These are phyloP conservation scores for Stigmatopora argus DNA, from an alignment of 2,113 vertebrate genomes.

Conservation along the genomic window DNA sequence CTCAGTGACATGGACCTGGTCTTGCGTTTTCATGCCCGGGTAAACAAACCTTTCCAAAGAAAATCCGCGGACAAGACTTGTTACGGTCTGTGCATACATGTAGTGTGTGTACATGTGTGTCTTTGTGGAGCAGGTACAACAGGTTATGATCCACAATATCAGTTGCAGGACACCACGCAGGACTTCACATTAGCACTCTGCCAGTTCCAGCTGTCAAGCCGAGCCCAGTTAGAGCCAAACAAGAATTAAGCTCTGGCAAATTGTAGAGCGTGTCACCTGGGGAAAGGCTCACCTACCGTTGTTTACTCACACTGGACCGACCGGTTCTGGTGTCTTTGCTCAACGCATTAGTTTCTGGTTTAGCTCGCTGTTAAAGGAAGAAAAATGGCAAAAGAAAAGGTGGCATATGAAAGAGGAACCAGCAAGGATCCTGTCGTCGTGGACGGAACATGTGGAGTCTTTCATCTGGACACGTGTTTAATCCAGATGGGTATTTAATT, in stretches of 20 bases:
- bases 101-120: background rate
- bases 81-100: background rate
- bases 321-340: conserved; percentile 18
- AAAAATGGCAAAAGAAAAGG: background rate
- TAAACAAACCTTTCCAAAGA: conserved; percentile 34
- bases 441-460: background rate
- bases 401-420: too few species aligned
- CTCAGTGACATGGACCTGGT: background rate
- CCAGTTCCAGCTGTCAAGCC: too few species aligned
- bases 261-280: background rate
- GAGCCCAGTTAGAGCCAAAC: background rate
- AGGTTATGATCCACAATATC: conserved; percentile 26
- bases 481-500: too few species aligned
- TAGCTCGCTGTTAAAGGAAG: background rate
- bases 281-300: background rate
- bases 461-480: background rate
- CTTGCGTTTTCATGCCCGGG: background rate
- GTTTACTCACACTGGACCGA: conserved; percentile 23
- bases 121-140: conserved; percentile 41
- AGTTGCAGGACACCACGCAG: background rate
- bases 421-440: background rate
- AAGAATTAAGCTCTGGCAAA: background rate
- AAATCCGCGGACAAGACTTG: conserved; percentile 40
- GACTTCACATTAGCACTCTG: background rate
- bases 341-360: background rate